A percentile compares a stretch with the other conserved stretches of the same genome.
These are phyloP conservation scores for Notodromas monacha DNA, from an alignment of 2,888 invertebrate species.

Conservation along the genomic window DNA sequence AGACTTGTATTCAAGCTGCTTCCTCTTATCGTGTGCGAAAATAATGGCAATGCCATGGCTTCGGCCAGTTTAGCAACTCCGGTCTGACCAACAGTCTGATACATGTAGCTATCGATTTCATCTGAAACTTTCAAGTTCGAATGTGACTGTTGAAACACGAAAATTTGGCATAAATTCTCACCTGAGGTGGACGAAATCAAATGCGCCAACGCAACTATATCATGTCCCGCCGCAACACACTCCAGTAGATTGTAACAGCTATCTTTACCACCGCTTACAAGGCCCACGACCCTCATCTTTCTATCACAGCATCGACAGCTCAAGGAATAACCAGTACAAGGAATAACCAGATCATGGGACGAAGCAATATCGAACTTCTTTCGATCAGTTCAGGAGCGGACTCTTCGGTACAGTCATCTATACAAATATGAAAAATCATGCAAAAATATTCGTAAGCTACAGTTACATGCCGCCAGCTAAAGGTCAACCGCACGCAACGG, in stretches of 20 bases:
- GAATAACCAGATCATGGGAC: too few species aligned
- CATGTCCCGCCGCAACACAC: constrained; percentile 75
- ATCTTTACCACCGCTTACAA: constrained; percentile 94
- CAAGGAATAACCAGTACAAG: too few species aligned
- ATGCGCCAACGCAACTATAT: constrained; percentile 75
- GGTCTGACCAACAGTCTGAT: constrained; percentile 92
- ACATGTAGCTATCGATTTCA: constrained; percentile 93
- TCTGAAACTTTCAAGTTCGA: constrained; percentile 20
- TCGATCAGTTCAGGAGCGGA: too few species aligned
- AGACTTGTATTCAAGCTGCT: constrained; percentile 41
- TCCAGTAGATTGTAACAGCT: constrained; percentile 98
- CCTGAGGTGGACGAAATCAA: too few species aligned
- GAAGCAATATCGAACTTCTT: too few species aligned
- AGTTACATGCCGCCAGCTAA: too few species aligned
- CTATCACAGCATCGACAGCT: too few species aligned
- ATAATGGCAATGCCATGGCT: constrained; percentile 73
- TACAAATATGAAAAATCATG: too few species aligned
- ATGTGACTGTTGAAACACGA: constrained; percentile 11
- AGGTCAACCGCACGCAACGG: too few species aligned
- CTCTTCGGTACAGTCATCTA: too few species aligned
- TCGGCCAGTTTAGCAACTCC: constrained; percentile 64
- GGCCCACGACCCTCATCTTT: constrained; percentile 46
- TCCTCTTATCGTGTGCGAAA: constrained; percentile 47
- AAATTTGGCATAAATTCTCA: too few species aligned
- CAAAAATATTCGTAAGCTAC: too few species aligned